A percentile compares a stretch with the other conserved stretches of the same genome.
These are phyloP conservation scores for Chloroceryle aenea DNA, from an alignment of 2,113 vertebrate genomes.

Conservation along the genomic window DNA sequence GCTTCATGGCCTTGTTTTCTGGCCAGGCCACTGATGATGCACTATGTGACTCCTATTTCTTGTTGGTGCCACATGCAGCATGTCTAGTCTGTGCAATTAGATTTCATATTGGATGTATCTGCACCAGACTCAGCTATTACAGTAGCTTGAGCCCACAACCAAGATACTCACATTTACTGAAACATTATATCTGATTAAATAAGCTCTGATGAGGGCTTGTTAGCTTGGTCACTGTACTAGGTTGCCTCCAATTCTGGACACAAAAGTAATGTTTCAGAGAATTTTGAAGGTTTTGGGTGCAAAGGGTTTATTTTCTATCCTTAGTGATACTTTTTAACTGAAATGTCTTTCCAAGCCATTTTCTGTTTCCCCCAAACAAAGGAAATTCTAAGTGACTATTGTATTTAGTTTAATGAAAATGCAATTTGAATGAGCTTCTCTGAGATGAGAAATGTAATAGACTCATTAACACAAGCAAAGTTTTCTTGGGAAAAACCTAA, in stretches of 20 bases:
- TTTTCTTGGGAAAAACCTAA: neutral
- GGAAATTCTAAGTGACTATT: neutral
- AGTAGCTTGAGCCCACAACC: neutral
- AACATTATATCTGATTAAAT: neutral
- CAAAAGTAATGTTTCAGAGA: neutral
- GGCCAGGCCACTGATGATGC: neutral
- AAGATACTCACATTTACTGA: neutral
- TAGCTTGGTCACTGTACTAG: neutral
- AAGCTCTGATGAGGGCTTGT: neutral
- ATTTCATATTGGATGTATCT: neutral
- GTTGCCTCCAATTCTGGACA: neutral
- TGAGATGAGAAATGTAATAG: neutral
- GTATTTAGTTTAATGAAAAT: neutral
- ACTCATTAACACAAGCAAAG: neutral
- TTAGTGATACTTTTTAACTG: neutral
- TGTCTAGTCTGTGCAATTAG: neutral
- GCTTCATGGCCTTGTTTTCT: fast-evolving
- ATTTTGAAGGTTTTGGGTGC: neutral
- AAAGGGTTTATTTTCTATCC: neutral
- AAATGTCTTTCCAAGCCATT: neutral
- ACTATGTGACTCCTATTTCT: neutral
- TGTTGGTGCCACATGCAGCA: neutral
- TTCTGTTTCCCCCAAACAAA: neutral
- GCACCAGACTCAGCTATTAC: neutral
- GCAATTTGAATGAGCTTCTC: neutral